Evolutionary conservation across 1,140 invertebrate species (phyloP), one percentile per base, ranked within the genome.

Genomic region (Temnothorax longispinosus): DNA sequence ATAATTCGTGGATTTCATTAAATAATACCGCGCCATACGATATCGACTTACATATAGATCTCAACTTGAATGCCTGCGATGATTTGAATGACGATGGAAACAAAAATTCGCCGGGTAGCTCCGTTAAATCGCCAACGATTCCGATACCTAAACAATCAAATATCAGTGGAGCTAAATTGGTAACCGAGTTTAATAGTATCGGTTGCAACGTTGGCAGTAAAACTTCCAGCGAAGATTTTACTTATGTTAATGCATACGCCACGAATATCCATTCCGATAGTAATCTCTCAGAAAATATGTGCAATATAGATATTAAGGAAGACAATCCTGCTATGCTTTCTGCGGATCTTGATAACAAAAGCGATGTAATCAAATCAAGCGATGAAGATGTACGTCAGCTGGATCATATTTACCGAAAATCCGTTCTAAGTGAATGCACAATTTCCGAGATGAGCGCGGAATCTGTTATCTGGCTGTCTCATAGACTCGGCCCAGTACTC

Each of bases 401-500:
- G 18, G 81, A 90, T 85, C 67, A 84, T 8, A 65, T 65, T 78
- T 90, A 87, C 52, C 88, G 86, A 47, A 92, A 88, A 35, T 86
- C 87, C 41, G 62, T 89, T 84, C 90, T 91, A 18, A 96, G 91
- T 80, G 95, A 96, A 27, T 96, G 96, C 62, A 97, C 97, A 94
- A 98, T 99, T 87, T 98, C 98, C 0, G 98, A 99, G 93, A 98
- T 99, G 96, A 98, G 98, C 91, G 97, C 97, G 0, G 98, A 99
- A 92, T 99, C 98, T 92, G 95, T 99, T 0, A 97, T 98, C 60
- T 99, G 98, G 99, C 93, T 99, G 32, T 97, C 98, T 1, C 98
- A 99, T 95, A 96, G 98, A 89, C 95, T 99, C n/a, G 99, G 99
- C 0, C 99, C 99, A 0, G 98, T 99, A 38, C 96, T 99, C 7